These are phyloP conservation scores for Blera fallax DNA, from an alignment of 2,888 invertebrate genomes.

Conservation along the genomic window DNA sequence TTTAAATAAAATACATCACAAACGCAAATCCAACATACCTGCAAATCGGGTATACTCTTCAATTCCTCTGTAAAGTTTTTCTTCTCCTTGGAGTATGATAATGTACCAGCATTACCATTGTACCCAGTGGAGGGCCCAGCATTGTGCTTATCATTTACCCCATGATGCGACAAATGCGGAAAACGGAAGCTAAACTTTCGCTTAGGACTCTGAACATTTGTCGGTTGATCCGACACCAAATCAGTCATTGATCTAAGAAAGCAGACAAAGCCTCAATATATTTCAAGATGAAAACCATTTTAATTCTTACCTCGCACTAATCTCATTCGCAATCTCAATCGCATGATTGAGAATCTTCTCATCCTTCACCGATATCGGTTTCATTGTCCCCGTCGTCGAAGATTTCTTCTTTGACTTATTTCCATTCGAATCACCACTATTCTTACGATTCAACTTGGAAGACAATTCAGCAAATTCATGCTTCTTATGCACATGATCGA, in stretches of 20 bases:
- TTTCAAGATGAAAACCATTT: background rate
- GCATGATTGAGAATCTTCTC: conserved; percentile 95
- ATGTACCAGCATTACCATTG: conserved; percentile 81
- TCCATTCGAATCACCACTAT: conserved; percentile 77
- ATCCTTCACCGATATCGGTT: conserved; percentile 96
- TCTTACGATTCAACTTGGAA: conserved; percentile 80
- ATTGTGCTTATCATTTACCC: conserved; percentile 76
- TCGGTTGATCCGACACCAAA: conserved; percentile 83
- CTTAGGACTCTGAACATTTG: conserved; percentile 86
- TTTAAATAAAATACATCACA: conserved; percentile 28
- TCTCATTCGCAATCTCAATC: conserved; percentile 95
- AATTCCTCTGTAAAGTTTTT: conserved; percentile 96
- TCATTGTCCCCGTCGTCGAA: conserved; percentile 84
- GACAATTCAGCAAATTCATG: conserved; percentile 87
- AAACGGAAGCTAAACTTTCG: conserved; percentile 91
- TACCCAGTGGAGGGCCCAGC: conserved; percentile 73
- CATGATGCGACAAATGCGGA: conserved; percentile 82
- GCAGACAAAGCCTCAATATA: conserved; percentile 73
- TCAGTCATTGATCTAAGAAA: conserved; percentile 84
- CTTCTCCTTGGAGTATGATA: conserved; percentile 81
- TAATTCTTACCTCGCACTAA: conserved; percentile 86
- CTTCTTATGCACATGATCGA: conserved; percentile 85
- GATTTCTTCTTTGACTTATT: conserved; percentile 80
- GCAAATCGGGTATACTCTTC: conserved; percentile 91
- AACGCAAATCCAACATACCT: conserved; percentile 84